A percentile compares a stretch with the other conserved stretches of the same genome.
phyloP scores from a whole-genome alignment of 2,113 vertebrate species.

The Diglossa brunneiventris region DNA sequence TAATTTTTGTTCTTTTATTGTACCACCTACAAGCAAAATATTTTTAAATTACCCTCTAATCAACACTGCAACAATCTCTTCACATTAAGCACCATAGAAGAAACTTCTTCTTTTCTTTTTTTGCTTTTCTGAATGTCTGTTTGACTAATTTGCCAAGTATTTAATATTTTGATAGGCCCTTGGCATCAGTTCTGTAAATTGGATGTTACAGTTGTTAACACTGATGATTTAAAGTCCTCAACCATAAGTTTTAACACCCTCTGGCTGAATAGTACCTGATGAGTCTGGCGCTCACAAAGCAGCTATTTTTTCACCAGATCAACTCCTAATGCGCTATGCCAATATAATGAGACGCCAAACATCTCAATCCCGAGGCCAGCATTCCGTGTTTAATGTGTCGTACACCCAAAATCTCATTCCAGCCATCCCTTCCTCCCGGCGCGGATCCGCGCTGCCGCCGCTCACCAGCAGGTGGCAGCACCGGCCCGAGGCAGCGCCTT shows the following conservation, averaged over 20 bases:
- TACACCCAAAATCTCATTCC: fast-evolving
- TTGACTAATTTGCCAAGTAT: background rate
- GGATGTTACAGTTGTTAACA: background rate
- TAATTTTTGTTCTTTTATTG: background rate
- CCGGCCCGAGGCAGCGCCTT: background rate
- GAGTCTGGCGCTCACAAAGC: background rate
- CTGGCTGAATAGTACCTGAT: background rate
- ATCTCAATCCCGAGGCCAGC: background rate
- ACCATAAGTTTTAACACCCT: background rate
- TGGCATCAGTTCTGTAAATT: background rate
- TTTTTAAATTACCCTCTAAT: background rate
- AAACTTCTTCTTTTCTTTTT: background rate
- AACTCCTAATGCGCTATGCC: background rate
- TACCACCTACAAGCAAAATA: background rate
- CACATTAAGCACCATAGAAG: background rate
- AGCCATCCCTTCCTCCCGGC: fast-evolving
- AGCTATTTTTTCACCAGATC: background rate
- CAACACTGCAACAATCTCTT: background rate
- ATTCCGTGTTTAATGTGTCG: fast-evolving
- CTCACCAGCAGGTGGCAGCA: background rate
- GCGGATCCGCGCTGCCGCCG: fast-evolving
- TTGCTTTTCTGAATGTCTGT: background rate
- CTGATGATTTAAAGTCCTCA: background rate
- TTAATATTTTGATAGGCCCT: background rate
- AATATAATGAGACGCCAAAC: background rate